Base-by-base conservation (phyloP, 2,888 invertebrate genomes). In the Cordilura impudica region DNA sequence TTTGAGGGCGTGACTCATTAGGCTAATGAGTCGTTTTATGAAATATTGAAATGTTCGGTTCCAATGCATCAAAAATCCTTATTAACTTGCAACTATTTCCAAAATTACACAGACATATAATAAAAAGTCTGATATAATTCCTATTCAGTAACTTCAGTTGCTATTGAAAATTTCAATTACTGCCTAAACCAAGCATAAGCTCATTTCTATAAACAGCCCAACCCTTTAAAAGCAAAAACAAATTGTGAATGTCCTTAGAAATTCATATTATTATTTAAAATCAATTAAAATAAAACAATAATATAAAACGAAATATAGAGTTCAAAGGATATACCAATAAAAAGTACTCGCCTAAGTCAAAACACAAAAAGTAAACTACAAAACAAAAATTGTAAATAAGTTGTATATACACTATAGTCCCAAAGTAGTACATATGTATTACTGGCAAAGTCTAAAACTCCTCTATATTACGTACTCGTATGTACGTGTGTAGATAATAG, bases 261-360 rank as follows among this genome's bases (percentile, higher is more conserved):
- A 70, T 74, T 71, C 61, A 51, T 35, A 74, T 71, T 74, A 66
- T 70, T 74, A 66, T 66, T 71, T 61, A 54, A 78, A 71, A 74
- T 71, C 70, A 78, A 71, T 78, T 71, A 78, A 74, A 70, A 74
- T 66, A 78, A 74, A 74, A 61, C 65, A 70, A 53, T 29, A 56
- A 45, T 23, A 1, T 54, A 31, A 35, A 66, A n/a, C 12, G 39
- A 73, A 31, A 60, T 10, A 49, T 26, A 23, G 12, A 60, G 49
- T 66, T 66, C 56, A 66, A 73, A 53, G 67, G 19, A 60, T 74
- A 51, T 43, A 51, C 39, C 54, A 10, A 51, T 51, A 61, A 53
- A 53, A 43, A 3, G 19, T 53, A 35, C 39, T 31, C 65, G 45
- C 12, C 12, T 56, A 56, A 72, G 31, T 54, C 45, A 63, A 72